These are phyloP conservation scores for Synanthedon formicaeformis DNA, from an alignment of 2,888 invertebrate genomes.

Conservation along the genomic window DNA sequence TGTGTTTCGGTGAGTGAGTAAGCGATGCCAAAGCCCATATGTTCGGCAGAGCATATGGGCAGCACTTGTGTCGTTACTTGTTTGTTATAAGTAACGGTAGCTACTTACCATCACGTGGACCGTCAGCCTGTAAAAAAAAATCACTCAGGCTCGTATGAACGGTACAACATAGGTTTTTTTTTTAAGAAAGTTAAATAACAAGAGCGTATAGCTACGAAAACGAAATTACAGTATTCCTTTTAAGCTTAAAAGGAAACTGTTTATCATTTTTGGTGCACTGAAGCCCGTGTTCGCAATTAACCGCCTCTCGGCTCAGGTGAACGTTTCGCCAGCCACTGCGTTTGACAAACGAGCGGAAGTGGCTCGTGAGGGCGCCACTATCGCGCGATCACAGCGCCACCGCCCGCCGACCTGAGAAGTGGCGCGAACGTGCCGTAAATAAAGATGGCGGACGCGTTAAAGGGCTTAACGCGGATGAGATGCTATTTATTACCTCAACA, in stretches of 20 bases:
- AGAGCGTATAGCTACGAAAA: conserved; percentile 3
- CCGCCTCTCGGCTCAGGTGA: conserved; percentile 40
- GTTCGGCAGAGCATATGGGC: no score
- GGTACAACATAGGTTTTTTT: no score
- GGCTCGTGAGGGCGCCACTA: conserved; percentile 34
- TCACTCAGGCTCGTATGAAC: no score
- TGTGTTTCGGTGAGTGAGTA: no score
- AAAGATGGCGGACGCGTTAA: conserved; percentile 42
- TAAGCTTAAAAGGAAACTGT: conserved; percentile 40
- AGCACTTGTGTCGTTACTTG: no score
- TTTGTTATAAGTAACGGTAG: no score
- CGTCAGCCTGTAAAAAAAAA: no score
- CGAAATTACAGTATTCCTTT: neutral
- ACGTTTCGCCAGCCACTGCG: conserved; percentile 21
- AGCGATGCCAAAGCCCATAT: no score
- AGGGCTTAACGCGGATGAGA: conserved; percentile 31
- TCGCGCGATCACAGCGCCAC: conserved; percentile 32
- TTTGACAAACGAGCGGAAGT: conserved; percentile 58
- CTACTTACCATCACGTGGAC: no score
- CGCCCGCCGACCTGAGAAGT: conserved; percentile 26
- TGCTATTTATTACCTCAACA: conserved; percentile 23
- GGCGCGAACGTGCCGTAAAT: conserved; percentile 54
- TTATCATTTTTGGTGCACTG: conserved; percentile 47
- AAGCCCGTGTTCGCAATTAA: conserved; percentile 56
- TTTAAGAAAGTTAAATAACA: no score